These are phyloP conservation scores for Monopterus albus DNA, from an alignment of 2,113 vertebrate species.

Conservation along the genomic window DNA sequence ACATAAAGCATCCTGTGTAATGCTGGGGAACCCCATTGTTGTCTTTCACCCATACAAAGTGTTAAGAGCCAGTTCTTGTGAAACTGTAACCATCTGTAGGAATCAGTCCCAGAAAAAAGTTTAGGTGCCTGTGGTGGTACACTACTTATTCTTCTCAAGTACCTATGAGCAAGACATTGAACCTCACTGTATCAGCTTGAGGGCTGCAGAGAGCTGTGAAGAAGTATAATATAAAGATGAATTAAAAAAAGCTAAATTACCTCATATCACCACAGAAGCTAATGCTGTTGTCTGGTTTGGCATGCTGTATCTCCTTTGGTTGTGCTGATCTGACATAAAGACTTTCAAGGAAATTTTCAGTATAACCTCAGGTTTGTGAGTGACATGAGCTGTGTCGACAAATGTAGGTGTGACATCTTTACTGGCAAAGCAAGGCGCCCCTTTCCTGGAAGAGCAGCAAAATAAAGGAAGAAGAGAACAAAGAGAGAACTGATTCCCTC, in stretches of 20 bases:
- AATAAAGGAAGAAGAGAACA: constrained; percentile 74
- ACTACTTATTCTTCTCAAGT: constrained; percentile 8
- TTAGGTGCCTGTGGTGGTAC: not conserved
- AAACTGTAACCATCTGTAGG: not conserved
- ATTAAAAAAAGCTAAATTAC: constrained; percentile 2
- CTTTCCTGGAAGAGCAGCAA: constrained; percentile 74
- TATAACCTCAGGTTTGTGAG: constrained; percentile 40
- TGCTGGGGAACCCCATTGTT: constrained; percentile 68
- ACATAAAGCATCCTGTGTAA: constrained; percentile 52
- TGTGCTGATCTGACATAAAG: constrained; percentile 22
- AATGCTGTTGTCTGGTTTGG: constrained; percentile 14
- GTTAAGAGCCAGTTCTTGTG: too few species aligned
- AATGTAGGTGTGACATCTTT: constrained; percentile 70
- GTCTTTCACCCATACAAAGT: constrained; percentile 6
- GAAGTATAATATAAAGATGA: not conserved
- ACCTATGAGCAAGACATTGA: not conserved
- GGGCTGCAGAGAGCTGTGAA: not conserved
- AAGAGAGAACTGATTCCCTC: constrained; percentile 65
- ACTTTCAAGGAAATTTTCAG: constrained; percentile 39
- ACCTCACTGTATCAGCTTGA: not conserved
- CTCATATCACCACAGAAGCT: not conserved
- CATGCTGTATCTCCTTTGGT: not conserved
- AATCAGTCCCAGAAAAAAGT: not conserved
- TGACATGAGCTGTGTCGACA: constrained; percentile 24
- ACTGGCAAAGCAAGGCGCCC: constrained; percentile 67